Percentiles rank a stretch among this genome's conserved stretches.
Conservation (phyloP, 2,113 vertebrate species). For the Martes martes region DNA sequence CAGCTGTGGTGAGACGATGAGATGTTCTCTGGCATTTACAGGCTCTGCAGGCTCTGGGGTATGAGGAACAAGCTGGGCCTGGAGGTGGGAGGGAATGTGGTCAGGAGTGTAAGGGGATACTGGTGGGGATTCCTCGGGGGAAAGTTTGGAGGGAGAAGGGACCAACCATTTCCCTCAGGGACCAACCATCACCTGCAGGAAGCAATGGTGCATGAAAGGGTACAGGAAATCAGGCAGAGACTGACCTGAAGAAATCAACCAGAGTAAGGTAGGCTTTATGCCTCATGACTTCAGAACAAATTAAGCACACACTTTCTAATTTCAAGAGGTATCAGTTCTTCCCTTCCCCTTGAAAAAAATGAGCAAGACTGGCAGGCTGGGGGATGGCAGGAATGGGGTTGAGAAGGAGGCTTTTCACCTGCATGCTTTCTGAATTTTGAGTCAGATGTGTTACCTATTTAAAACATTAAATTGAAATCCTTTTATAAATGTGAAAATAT, state of each 20-base stretch:
- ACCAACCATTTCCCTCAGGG: slow-evolving; percentile 62
- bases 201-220: slow-evolving; percentile 40
- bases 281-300: neutral
- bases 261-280: slow-evolving; percentile 26
- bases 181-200: slow-evolving; percentile 52
- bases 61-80: neutral
- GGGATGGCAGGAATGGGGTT: neutral
- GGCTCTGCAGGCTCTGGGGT: neutral
- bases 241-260: slow-evolving; percentile 22
- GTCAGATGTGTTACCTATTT: neutral
- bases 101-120: neutral
- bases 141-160: slow-evolving; percentile 61
- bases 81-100: neutral
- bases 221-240: slow-evolving; percentile 55
- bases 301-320: neutral
- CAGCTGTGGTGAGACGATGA: neutral
- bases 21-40: neutral
- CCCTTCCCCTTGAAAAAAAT: neutral
- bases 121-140: slow-evolving; percentile 41
- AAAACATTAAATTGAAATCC: neutral
- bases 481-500: neutral
- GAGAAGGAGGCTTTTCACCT: neutral
- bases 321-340: neutral
- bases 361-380: neutral
- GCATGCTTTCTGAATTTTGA: neutral